A percentile compares a stretch with the other conserved stretches of the same genome.
Conservation (phyloP, 2,888 invertebrate species). For the Microchrysa polita region DNA sequence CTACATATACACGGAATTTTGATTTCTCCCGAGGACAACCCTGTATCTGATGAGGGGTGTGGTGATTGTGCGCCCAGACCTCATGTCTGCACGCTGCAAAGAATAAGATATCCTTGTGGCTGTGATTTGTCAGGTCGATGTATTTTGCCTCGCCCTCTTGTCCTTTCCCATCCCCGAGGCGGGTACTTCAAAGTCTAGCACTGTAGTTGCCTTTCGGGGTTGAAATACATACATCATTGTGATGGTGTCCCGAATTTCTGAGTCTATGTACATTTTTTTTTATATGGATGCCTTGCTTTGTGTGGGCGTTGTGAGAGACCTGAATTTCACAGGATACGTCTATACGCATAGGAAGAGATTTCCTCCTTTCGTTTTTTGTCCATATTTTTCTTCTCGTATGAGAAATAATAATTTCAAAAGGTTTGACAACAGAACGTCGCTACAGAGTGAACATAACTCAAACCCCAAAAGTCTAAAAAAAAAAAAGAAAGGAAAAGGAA, state of each 20-base stretch:
- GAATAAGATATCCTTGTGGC: constrained; percentile 26
- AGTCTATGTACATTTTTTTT: too few relatives aligned
- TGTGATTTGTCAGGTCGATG: constrained; percentile 39
- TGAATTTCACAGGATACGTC: not conserved
- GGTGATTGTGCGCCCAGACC: not conserved
- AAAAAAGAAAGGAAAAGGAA: not conserved
- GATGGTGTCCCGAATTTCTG: constrained; percentile 5
- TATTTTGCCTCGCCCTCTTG: constrained; percentile 18
- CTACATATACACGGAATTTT: too few relatives aligned
- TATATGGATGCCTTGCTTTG: too few relatives aligned
- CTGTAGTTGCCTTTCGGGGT: not conserved
- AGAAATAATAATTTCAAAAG: constrained; percentile 11
- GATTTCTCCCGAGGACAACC: not conserved
- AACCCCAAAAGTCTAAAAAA: not conserved
- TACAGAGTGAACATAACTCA: too few relatives aligned
- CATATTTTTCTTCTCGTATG: not conserved
- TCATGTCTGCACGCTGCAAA: not conserved
- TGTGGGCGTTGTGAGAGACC: constrained; percentile 15
- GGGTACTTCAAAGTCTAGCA: not conserved
- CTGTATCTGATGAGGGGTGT: not conserved
- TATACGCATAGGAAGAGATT: not conserved
- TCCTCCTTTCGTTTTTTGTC: not conserved
- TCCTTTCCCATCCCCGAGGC: constrained; percentile 30
- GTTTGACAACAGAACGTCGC: constrained; percentile 9
- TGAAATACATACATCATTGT: constrained; percentile 6